Evolutionary conservation across 2,888 invertebrate species (phyloP).

Genomic region (Eupithecia subfuscata): DNA sequence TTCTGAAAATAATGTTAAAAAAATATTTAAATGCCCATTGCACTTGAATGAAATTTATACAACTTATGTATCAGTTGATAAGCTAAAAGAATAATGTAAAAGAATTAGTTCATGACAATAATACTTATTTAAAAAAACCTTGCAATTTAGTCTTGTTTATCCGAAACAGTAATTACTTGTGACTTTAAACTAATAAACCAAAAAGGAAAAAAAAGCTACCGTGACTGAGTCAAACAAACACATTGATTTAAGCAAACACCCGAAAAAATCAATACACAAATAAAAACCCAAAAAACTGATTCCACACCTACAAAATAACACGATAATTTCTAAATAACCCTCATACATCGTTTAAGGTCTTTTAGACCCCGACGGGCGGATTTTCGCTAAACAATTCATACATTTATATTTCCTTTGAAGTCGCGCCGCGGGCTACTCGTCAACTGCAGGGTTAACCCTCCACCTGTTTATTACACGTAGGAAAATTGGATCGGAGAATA

Average conservation of each 20-base stretch:
- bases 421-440: constrained; percentile 75
- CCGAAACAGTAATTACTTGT: neutral
- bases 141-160: neutral
- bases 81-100: neutral
- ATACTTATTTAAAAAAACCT: neutral
- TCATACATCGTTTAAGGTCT: constrained; percentile 55
- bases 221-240: neutral
- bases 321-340: constrained; percentile 52
- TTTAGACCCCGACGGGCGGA: constrained; percentile 64
- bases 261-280: neutral
- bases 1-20: no score
- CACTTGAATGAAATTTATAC: neutral
- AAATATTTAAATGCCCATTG: neutral
- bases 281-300: neutral
- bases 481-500: constrained; percentile 58
- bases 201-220: neutral
- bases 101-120: neutral
- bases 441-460: constrained; percentile 75
- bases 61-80: no score
- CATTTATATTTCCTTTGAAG: constrained; percentile 81
- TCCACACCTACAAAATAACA: constrained; percentile 22
- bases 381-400: constrained; percentile 81
- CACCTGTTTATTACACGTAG: constrained; percentile 71
- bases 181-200: neutral
- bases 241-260: neutral